phyloP scores from a whole-genome alignment of 2,888 invertebrate genomes.

The Bombylius discolor region DNA sequence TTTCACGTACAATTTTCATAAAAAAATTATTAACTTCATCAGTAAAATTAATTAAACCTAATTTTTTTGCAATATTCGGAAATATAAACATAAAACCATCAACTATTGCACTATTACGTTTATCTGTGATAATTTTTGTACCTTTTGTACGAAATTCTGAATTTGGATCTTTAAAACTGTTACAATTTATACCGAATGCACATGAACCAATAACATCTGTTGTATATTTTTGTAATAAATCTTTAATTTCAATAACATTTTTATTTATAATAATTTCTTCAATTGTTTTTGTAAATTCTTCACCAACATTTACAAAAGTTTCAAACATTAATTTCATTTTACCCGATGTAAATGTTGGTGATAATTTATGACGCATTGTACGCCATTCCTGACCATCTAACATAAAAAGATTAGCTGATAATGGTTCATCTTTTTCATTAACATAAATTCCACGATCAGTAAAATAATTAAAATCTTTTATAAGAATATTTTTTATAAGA shows the following conservation, averaged over 20 bases:
- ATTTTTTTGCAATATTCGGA: conserved; percentile 1
- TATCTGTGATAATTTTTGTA: conserved; percentile 13
- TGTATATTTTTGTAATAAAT: conserved; percentile 35
- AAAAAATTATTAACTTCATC: conserved; percentile 24
- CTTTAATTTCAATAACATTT: conserved; percentile 38
- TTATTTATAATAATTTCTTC: background rate
- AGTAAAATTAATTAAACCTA: conserved; percentile 1
- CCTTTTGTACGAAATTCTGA: conserved; percentile 26
- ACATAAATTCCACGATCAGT: conserved; percentile 23
- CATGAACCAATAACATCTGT: conserved; percentile 40
- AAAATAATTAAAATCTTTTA: conserved; percentile 33
- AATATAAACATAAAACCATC: conserved; percentile 1
- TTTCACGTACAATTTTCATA: conserved; percentile 29
- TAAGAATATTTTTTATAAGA: conserved; percentile 26
- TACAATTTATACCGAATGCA: conserved; percentile 39
- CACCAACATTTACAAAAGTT: conserved; percentile 20
- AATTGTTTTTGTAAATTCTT: background rate
- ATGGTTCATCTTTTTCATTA: conserved; percentile 22
- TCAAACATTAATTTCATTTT: conserved; percentile 34
- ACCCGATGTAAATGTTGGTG: conserved; percentile 35
- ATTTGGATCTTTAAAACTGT: conserved; percentile 32
- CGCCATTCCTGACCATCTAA: conserved; percentile 36
- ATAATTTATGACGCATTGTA: conserved; percentile 28
- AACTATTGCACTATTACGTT: conserved; percentile 15
- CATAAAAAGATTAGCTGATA: conserved; percentile 27